Percentiles rank a stretch among this genome's conserved stretches.
Evolutionary conservation across 2,888 invertebrate species (phyloP).

Genomic region (Pinctada fucata): DNA sequence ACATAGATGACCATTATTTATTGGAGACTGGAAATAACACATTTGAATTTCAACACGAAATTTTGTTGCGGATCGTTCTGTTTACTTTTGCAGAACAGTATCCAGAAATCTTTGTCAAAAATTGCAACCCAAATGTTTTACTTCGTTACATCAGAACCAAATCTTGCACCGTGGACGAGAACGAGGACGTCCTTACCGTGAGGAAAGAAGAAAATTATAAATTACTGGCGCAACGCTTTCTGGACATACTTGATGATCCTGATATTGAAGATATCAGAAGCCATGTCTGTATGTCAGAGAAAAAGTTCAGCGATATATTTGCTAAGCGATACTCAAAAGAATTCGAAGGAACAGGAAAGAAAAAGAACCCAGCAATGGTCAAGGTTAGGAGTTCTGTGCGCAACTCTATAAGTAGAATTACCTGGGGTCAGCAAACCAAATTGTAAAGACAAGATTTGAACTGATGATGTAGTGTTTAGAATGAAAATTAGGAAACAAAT

Average conservation of each 20-base stretch:
- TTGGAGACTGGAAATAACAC: not conserved
- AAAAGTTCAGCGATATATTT: not conserved
- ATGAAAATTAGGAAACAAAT: too few relatives aligned
- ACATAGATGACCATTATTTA: not conserved
- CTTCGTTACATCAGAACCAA: constrained; percentile 3
- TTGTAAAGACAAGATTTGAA: not conserved
- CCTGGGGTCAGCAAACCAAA: not conserved
- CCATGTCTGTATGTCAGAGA: not conserved
- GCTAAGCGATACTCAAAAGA: not conserved
- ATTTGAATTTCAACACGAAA: not conserved
- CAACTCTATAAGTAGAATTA: not conserved
- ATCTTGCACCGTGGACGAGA: not conserved
- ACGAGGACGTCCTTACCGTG: not conserved
- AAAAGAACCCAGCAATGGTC: not conserved
- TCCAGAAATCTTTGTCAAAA: not conserved
- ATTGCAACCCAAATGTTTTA: not conserved
- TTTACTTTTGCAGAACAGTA: not conserved
- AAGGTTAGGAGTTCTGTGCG: not conserved
- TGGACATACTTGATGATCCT: not conserved
- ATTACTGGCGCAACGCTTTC: not conserved
- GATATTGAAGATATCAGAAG: not conserved
- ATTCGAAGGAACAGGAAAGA: not conserved
- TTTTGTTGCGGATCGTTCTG: not conserved
- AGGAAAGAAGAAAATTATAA: not conserved
- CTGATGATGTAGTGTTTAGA: too few relatives aligned